Conservation (phyloP, 2,113 vertebrate species). For the Colius striatus region DNA sequence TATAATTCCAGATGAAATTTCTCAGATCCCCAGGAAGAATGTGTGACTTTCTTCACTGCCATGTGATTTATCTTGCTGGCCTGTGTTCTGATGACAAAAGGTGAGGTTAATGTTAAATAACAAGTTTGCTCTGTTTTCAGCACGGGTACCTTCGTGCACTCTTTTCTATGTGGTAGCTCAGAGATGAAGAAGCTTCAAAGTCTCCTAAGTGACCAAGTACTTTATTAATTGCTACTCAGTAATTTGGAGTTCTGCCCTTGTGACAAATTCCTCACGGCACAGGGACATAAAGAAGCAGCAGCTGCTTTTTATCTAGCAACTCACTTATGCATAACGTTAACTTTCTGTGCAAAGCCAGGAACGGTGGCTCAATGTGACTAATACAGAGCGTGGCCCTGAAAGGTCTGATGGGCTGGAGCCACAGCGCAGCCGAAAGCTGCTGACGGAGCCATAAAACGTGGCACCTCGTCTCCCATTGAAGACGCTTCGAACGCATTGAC, state of each 20-base stretch:
- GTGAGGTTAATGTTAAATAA: slow-evolving; percentile 33
- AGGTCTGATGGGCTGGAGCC: neutral
- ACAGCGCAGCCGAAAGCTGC: neutral
- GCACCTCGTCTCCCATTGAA: neutral
- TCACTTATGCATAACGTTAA: neutral
- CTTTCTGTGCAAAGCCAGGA: neutral
- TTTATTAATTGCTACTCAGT: neutral
- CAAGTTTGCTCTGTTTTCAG: slow-evolving; percentile 20
- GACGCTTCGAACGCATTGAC: neutral
- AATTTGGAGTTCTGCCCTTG: neutral
- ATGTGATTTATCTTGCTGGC: slow-evolving; percentile 23
- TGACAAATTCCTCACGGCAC: neutral
- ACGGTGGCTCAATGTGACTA: neutral
- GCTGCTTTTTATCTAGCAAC: neutral
- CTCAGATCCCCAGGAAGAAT: neutral
- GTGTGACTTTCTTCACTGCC: neutral
- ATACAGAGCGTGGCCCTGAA: rapidly evolving
- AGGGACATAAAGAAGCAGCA: neutral
- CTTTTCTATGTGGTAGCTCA: neutral
- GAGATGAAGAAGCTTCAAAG: neutral
- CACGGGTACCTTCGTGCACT: neutral
- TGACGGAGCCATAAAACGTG: neutral
- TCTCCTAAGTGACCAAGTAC: neutral
- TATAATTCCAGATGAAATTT: slow-evolving; percentile 31
- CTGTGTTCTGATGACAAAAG: neutral